phyloP scores from a whole-genome alignment of 30 jellyfish, hydroid and myxozoan species.

The Hydractinia symbiolongicarpus region DNA sequence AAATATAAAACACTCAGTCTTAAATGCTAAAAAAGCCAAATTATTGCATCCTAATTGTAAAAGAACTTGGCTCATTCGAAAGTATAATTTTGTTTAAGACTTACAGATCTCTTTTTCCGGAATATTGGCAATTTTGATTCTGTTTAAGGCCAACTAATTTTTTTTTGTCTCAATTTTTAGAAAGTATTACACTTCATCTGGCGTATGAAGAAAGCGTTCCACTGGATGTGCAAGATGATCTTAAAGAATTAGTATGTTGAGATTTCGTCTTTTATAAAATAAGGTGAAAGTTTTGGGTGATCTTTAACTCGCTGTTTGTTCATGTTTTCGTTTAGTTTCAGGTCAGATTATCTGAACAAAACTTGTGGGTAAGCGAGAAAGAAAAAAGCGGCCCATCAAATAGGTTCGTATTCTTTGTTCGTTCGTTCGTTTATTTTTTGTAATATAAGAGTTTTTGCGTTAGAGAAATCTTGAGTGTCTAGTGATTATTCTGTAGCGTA shows the following conservation, averaged over 20 bases:
- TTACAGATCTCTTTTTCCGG: not conserved
- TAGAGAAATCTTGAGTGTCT: too few species aligned
- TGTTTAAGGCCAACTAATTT: too few species aligned
- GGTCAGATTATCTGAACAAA: constrained; percentile 54
- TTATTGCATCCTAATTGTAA: too few species aligned
- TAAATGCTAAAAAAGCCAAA: too few species aligned
- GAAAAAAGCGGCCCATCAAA: not conserved
- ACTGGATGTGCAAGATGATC: constrained; percentile 31
- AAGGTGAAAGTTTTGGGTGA: too few species aligned
- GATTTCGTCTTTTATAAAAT: not conserved
- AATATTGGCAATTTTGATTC: not conserved
- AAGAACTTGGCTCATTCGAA: not conserved
- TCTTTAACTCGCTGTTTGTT: not conserved
- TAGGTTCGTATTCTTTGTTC: not conserved
- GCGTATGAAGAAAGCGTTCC: constrained; percentile 71
- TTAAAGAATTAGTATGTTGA: constrained; percentile 61
- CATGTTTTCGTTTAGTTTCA: constrained; percentile 37
- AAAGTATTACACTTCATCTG: constrained; percentile 39
- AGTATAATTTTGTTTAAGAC: not conserved
- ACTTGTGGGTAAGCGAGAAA: constrained; percentile 46
- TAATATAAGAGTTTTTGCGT: too few species aligned
- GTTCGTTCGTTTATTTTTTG: not conserved
- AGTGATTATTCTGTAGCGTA: too few species aligned
- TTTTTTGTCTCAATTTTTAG: constrained; percentile 12
- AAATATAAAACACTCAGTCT: too few species aligned